A percentile compares a stretch with the other conserved stretches of the same genome.
Evolutionary conservation across 2,113 vertebrate genomes (phyloP).

Genomic region (Melospiza georgiana): DNA sequence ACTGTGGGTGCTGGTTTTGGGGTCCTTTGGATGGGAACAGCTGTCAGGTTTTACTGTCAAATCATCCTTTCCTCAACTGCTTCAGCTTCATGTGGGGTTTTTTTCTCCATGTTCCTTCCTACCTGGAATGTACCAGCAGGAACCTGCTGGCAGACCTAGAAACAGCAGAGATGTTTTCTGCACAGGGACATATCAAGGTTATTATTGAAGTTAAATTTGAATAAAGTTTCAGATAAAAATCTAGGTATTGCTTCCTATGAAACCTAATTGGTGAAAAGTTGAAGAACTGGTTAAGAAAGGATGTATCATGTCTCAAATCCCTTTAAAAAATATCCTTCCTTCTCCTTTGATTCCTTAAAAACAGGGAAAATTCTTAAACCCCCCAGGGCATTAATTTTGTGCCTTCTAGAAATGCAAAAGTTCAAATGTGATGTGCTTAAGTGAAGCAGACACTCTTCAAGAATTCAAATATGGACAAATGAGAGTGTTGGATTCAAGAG

Average conservation of each 20-base stretch:
- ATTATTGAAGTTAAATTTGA: not conserved
- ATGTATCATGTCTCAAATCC: not conserved
- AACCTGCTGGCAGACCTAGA: not conserved
- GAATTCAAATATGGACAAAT: not conserved
- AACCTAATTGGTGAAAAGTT: not conserved
- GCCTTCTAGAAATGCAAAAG: not conserved
- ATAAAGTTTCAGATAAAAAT: not conserved
- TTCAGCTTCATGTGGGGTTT: not conserved
- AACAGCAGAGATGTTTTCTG: not conserved
- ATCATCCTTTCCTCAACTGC: not conserved
- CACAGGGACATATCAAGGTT: not conserved
- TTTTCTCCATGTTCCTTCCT: not conserved
- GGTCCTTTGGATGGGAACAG: not conserved
- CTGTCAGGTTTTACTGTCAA: not conserved
- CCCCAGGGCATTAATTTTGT: not conserved
- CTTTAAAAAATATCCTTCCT: not conserved
- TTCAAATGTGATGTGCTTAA: not conserved
- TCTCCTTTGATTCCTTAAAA: not conserved
- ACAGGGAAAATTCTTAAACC: not conserved
- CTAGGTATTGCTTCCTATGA: not conserved
- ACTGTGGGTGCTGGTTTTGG: not conserved
- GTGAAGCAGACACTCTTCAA: not conserved
- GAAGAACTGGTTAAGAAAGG: not conserved
- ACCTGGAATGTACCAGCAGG: not conserved
- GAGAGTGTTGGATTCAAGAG: not conserved